These are phyloP conservation scores for Drosophila melanogaster DNA, from an alignment of 1,140 invertebrate species.

Conservation along the genomic window DNA sequence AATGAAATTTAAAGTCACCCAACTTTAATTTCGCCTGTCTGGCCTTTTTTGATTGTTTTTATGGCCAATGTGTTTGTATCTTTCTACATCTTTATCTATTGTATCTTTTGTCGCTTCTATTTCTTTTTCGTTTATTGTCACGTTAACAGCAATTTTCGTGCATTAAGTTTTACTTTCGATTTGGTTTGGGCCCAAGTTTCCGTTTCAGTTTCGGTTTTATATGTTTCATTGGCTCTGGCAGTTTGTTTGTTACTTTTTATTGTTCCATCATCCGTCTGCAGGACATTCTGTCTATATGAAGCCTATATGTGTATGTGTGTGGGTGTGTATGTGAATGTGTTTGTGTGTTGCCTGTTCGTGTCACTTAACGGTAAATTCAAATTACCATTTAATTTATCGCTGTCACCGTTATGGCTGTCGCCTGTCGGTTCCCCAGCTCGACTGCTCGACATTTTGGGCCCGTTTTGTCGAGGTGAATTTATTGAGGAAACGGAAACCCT, in stretches of 20 bases:
- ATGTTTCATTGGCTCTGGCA: constrained; percentile 66
- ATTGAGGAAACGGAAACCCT: constrained; percentile 76
- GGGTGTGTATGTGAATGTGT: constrained; percentile 4
- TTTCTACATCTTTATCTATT: constrained; percentile 13
- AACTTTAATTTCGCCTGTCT: constrained; percentile 70
- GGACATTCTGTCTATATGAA: constrained; percentile 25
- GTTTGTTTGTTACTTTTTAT: constrained; percentile 63
- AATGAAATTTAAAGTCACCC: constrained; percentile 71
- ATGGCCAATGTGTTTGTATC: constrained; percentile 19
- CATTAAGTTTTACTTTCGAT: constrained; percentile 70
- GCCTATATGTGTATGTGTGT: constrained; percentile 17
- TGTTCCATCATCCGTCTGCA: constrained; percentile 34
- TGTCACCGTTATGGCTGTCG: constrained; percentile 83
- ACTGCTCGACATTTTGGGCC: constrained; percentile 19
- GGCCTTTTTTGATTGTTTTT: constrained; percentile 62
- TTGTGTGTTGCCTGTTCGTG: constrained; percentile 62
- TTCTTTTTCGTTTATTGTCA: constrained; percentile 73
- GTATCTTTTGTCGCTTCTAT: constrained; percentile 35
- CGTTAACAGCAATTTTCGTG: constrained; percentile 78
- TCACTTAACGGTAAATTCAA: constrained; percentile 83
- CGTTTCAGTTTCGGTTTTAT: constrained; percentile 48
- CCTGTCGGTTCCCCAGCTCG: constrained; percentile 47
- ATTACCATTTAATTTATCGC: constrained; percentile 83
- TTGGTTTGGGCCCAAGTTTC: constrained; percentile 8
- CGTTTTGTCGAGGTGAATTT: constrained; percentile 49